Evolutionary conservation across 2,113 vertebrate species (phyloP), one percentile per base, ranked within the genome.

Genomic region (Desmodus rotundus): DNA sequence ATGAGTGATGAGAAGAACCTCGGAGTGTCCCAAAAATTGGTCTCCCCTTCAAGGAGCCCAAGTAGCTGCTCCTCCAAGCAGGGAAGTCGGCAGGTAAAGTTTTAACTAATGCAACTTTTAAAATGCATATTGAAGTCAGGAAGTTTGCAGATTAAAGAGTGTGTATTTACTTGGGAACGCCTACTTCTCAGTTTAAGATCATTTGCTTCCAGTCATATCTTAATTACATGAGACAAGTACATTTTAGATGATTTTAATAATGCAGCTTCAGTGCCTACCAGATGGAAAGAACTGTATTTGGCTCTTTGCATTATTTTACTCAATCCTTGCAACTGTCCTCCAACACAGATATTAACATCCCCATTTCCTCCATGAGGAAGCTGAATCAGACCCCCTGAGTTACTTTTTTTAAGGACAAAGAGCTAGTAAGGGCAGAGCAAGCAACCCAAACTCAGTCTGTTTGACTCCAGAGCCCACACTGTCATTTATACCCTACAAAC

Each of bases 11-110:
- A 99, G 96, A 99, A 98, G 96, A 98, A 96, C 97, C 98, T 99
- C 2, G 97, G 97, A 63, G 99, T 99, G 97, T 99, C 99, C 82
- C 99, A 99, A 97, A 99, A 99, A 98, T 98, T 99, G 98, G 98
- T 99, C 43, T 99, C 99, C 73, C 98, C 99, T 96, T 99, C 99
- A 47, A 99, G 99, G 98, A 99, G 99, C 98, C 99, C 99, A 78
- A 99, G 99, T 98, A 99, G 99, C 98, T 99, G 99, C 96, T 99
- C 99, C 20, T 99, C 99, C 87, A 99, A 99, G 98, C 99, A 99
- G 52, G 99, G 99, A 97, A 99, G 99, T 97, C 98, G 99, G 95
- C 99, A 99, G 99, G 99, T 99, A 99, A 95, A 89, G 83, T 96
- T 81, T 63, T 72, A 72, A 83, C 52, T 54, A 14, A 9, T 36